Percentiles rank a stretch among this genome's conserved stretches.
Conservation (phyloP, 2,113 vertebrate species). For the Calonectris borealis region DNA sequence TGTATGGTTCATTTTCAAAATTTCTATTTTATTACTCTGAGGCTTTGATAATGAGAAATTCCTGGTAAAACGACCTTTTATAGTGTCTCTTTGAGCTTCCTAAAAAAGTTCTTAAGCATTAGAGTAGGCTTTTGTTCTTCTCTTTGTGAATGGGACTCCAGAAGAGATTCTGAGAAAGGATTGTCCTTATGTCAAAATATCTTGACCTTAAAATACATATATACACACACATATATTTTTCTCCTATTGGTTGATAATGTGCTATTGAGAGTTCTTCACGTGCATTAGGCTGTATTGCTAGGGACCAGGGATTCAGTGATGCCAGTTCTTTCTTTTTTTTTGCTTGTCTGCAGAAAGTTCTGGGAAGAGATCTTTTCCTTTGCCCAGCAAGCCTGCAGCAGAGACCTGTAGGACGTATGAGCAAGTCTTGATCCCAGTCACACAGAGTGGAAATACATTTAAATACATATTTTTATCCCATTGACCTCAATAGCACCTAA, state of each 20-base stretch:
- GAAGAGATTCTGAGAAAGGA: background rate
- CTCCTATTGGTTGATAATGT: background rate
- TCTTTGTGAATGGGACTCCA: background rate
- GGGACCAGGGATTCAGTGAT: background rate
- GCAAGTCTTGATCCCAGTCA: background rate
- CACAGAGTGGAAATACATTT: background rate
- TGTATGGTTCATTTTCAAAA: no score
- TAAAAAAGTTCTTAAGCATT: background rate
- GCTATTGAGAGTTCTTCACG: background rate
- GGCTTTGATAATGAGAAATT: background rate
- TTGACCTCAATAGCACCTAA: background rate
- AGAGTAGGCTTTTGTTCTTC: background rate
- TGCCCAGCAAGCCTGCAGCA: background rate
- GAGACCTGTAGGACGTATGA: background rate
- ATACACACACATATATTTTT: rapidly evolving
- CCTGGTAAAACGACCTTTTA: background rate
- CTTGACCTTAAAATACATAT: background rate
- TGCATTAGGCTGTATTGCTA: background rate
- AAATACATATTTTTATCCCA: background rate
- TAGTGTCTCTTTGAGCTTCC: background rate
- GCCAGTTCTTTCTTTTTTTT: background rate
- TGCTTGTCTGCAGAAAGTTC: background rate
- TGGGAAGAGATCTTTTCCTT: background rate
- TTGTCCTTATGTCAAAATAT: background rate
- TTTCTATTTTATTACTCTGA: no score